Conservation (phyloP, 2,113 vertebrate species). For the Mohoua ochrocephala region DNA sequence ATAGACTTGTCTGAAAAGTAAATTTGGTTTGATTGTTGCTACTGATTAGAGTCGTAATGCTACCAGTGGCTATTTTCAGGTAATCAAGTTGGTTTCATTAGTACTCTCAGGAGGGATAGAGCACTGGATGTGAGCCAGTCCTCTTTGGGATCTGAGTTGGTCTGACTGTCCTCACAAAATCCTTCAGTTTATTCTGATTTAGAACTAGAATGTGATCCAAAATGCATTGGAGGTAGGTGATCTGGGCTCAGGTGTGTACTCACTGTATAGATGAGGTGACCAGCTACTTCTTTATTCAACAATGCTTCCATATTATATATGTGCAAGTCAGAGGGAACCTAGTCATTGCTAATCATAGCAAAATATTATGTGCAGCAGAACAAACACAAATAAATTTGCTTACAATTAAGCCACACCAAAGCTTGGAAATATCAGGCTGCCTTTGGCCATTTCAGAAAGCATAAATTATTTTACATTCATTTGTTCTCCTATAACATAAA, state of each 20-base stretch:
- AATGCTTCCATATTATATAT: background rate
- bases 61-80: background rate
- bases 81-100: background rate
- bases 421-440: background rate
- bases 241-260: background rate
- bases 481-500: background rate
- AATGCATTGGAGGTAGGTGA: background rate
- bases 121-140: background rate
- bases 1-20: background rate
- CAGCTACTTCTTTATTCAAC: background rate
- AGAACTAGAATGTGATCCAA: background rate
- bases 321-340: background rate
- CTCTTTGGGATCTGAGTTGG: background rate
- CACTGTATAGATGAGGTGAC: background rate
- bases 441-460: background rate
- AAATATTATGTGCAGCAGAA: background rate
- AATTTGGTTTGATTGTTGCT: background rate
- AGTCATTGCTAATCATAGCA: background rate
- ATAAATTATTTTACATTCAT: background rate
- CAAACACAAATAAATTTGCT: background rate
- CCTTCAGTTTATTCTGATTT: background rate
- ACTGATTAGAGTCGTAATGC: background rate
- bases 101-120: background rate
- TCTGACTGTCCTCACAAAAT: background rate
- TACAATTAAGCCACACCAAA: background rate